These are phyloP conservation scores for Dicyrtoma fusca DNA, from an alignment of 2,888 invertebrate species.

Conservation along the genomic window DNA sequence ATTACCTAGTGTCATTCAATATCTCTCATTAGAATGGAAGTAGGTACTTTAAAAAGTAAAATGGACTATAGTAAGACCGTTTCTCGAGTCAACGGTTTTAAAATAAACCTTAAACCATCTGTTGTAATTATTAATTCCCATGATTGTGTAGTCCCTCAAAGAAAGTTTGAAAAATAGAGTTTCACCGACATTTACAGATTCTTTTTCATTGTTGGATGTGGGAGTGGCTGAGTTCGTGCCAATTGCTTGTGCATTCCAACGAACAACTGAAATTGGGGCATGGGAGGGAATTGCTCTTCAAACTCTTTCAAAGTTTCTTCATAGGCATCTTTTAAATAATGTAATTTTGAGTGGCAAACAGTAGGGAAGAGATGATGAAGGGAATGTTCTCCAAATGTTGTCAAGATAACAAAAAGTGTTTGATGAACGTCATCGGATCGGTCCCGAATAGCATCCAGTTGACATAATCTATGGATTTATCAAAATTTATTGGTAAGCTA, in stretches of 20 bases:
- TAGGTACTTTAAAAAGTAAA: no score
- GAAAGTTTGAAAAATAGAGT: background rate
- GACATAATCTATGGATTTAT: constrained; percentile 62
- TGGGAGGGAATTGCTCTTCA: constrained; percentile 61
- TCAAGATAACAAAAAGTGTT: constrained; percentile 41
- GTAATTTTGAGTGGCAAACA: constrained; percentile 74
- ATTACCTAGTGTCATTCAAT: no score
- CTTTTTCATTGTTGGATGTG: background rate
- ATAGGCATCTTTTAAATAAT: constrained; percentile 68
- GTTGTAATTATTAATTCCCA: no score
- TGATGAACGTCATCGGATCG: constrained; percentile 66
- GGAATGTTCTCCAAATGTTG: constrained; percentile 74
- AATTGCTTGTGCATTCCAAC: constrained; percentile 71
- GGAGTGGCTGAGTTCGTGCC: constrained; percentile 60
- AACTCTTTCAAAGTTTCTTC: constrained; percentile 70
- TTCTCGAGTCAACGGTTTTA: no score
- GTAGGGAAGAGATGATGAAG: constrained; percentile 82
- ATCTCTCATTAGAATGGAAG: no score
- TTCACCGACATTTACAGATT: background rate
- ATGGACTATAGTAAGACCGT: no score
- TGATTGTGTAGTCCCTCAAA: no score
- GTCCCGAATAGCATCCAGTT: constrained; percentile 75
- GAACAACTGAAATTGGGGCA: constrained; percentile 66
- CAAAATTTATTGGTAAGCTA: no score
- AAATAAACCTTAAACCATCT: no score